Conservation (phyloP, 2,888 invertebrate genomes). For the Monoplex corrugatus region DNA sequence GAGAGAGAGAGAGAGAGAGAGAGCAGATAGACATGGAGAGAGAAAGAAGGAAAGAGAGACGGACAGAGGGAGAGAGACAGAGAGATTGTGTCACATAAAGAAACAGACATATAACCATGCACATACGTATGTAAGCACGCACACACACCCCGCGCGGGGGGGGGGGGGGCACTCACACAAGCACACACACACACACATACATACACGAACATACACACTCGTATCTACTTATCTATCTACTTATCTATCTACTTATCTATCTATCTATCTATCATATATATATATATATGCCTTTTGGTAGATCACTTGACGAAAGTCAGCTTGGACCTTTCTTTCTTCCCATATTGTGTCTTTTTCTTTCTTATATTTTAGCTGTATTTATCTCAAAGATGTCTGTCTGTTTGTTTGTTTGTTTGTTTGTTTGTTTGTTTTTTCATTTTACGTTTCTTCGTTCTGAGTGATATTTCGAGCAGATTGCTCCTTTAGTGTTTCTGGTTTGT, state of each 20-base stretch:
- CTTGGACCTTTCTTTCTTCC: too few species aligned
- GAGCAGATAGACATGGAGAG: too few species aligned
- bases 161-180: neutral
- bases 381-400: neutral
- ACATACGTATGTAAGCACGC: neutral
- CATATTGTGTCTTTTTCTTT: too few species aligned
- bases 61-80: neutral
- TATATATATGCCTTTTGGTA: neutral
- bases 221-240: neutral
- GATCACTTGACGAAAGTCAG: too few species aligned
- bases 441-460: too few species aligned
- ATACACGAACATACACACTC: neutral
- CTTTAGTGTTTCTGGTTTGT: too few species aligned
- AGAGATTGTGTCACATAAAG: conserved; percentile 1
- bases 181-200: conserved; percentile 6
- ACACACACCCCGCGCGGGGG: neutral
- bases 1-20: neutral
- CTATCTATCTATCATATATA: too few species aligned
- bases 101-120: too few species aligned
- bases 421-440: too few species aligned
- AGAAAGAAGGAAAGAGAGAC: neutral
- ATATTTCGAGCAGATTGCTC: too few species aligned
- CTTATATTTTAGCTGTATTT: too few species aligned
- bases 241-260: neutral
- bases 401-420: neutral